Base-by-base conservation (phyloP, 2,888 invertebrate species). In the Spisula solida region DNA sequence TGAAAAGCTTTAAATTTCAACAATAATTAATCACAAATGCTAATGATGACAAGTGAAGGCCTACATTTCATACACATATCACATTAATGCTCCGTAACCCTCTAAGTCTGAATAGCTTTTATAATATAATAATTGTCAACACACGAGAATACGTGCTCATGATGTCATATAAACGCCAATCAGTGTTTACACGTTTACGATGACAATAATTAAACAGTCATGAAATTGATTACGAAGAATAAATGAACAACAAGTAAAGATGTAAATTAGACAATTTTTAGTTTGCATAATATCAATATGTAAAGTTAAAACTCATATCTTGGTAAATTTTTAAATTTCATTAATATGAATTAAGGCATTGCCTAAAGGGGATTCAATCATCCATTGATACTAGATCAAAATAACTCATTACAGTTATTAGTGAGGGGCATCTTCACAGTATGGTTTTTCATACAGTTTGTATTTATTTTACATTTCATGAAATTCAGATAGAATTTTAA, bases 211-310 rank as follows among this genome's bases (percentile, higher is more conserved):
- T 34, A 75, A 75, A 75, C 31, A 12, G 31, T 12, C 75, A 75
- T 75, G 75, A 75, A 75, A 75, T 75, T 75, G 31, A 75, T 75
- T 75, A 34, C 14, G 18, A 34, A 31, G 25, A 34, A 75, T 31
- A 16, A 34, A 31, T 75, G 31, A 75, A 12, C 14, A 75, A 31
- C 29, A 75, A 75, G 14, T 25, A 75, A n/a, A 75, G 4, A 5
- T 75, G 25, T 75, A 75, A 16, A 51, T 51, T n/a, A n/a, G 51
- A 51, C 2, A 41, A 41, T 41, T 41, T 41, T 41, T 41, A 41
- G 41, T 41, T 41, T 41, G 41, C 2, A 41, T 41, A 41, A 41
- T 41, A 41, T n/a, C n/a, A 41, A 41, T 5, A 5, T 41, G 2
- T 41, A 41, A 41, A 5, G 41, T 41, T 41, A 41, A 41, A 41